Evolutionary conservation across 2,797 vertebrate species (phyloP), one percentile per base, ranked within the genome.

Genomic region (Varecia variegata): DNA sequence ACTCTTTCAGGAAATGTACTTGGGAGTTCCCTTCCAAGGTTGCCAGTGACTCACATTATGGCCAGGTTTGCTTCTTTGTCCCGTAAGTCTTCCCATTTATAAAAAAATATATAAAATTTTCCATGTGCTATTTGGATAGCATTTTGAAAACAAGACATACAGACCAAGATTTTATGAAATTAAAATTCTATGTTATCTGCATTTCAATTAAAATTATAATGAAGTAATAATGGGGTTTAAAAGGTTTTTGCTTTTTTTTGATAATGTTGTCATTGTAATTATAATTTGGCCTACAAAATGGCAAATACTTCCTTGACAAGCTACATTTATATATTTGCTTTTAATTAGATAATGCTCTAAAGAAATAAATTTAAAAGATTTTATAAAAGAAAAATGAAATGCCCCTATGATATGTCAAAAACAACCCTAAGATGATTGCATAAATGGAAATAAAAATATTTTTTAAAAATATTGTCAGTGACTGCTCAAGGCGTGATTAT

Each of bases 371-470:
- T 65, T 65, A 71, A 91, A 74, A 84, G 82, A 54, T 35, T 68
- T 58, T 67, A 32, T 43, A 91, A 83, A 88, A 97, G 43, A 65
- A 91, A 90, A 70, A 38, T 20, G 40, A 91, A 90, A 82, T 76
- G 14, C 3, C 18, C 45, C 40, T 54, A 45, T 54, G 35, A 21
- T 60, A 86, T 50, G 77, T 93, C 85, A 88, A 93, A 96, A 90
- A 92, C 52, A 91, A 77, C 67, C 35, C 45, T 67, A 71, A 88
- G 18, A 62, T 93, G 54, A 96, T 70, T 80, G 56, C 56, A 88
- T 86, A 70, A 93, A 96, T 94, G 74, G 93, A 97, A 97, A 97
- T 94, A 77, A 93, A 97, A 95, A 95, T 71, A 56, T 93, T 79
- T 67, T 90, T n/a, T 0, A 23, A 74, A 93, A 95, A 96, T 88